Conservation (phyloP, 2,113 vertebrate genomes). For the Hippocampus guttulatus region DNA sequence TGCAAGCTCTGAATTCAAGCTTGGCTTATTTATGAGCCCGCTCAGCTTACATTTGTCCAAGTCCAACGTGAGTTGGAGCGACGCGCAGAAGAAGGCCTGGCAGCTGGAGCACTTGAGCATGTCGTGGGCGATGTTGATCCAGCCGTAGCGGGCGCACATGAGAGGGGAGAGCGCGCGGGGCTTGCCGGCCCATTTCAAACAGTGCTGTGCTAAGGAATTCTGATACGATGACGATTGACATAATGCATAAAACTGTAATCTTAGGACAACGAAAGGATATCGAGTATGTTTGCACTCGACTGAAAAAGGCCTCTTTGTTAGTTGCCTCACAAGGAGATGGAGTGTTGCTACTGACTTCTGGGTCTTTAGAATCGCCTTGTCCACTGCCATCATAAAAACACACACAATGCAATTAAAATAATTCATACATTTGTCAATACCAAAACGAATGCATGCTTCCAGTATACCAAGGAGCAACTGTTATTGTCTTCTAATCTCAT, state of each 20-base stretch:
- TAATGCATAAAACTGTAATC: background rate
- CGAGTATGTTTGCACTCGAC: constrained; percentile 86
- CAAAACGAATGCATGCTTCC: background rate
- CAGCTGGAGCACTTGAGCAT: constrained; percentile 91
- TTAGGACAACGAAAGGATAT: constrained; percentile 81
- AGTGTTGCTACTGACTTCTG: constrained; percentile 47
- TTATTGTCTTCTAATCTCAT: background rate
- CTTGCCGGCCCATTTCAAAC: constrained; percentile 88
- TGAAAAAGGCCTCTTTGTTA: constrained; percentile 89
- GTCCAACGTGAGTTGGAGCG: constrained; percentile 79
- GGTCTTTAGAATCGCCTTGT: constrained; percentile 36
- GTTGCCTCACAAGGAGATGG: constrained; percentile 75
- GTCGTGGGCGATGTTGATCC: constrained; percentile 84
- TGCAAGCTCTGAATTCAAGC: background rate
- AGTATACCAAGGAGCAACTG: background rate
- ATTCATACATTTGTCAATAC: background rate
- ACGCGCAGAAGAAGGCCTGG: constrained; percentile 84
- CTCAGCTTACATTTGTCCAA: constrained; percentile 78
- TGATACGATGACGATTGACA: background rate
- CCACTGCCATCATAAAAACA: constrained; percentile 45
- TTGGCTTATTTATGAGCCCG: background rate
- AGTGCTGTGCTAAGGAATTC: constrained; percentile 79
- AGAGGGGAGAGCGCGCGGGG: constrained; percentile 81
- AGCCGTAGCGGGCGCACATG: constrained; percentile 86
- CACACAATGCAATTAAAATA: background rate